Percentiles rank a stretch among this genome's conserved stretches.
Evolutionary conservation across 2,113 vertebrate genomes (phyloP).

Genomic region (Heloderma charlesbogerti): DNA sequence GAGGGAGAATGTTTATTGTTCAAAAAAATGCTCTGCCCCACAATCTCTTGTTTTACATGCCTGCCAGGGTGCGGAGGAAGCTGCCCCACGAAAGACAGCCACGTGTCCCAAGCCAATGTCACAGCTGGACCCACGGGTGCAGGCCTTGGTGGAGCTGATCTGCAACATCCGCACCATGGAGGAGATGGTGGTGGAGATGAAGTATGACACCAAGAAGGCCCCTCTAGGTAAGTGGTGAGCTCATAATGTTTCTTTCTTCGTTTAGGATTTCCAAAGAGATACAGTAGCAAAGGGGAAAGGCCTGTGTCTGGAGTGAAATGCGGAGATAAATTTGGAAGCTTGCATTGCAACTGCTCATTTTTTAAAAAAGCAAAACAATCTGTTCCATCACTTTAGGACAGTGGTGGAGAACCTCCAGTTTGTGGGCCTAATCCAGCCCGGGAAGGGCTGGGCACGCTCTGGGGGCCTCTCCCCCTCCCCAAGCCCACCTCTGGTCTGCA

Average conservation of each 20-base stretch:
- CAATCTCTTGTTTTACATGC: not conserved
- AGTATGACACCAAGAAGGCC: slow-evolving; percentile 91
- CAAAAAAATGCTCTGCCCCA: not conserved
- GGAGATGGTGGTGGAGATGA: slow-evolving; percentile 92
- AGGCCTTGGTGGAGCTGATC: slow-evolving; percentile 87
- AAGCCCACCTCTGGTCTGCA: no score
- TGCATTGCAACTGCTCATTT: not conserved
- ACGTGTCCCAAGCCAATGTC: slow-evolving; percentile 66
- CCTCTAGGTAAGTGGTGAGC: slow-evolving; percentile 81
- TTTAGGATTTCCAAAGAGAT: not conserved
- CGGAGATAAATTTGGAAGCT: not conserved
- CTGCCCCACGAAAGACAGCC: fast-evolving
- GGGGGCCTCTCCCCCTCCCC: no score
- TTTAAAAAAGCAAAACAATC: no score
- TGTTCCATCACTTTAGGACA: not conserved
- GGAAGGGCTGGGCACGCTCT: no score
- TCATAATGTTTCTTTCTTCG: not conserved
- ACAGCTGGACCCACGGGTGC: slow-evolving; percentile 79
- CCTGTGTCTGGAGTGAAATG: not conserved
- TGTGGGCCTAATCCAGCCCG: no score
- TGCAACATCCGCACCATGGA: slow-evolving; percentile 91
- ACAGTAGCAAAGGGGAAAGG: no score
- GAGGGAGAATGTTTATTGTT: not conserved
- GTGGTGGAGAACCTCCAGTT: no score
- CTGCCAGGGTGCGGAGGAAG: not conserved